A percentile compares a stretch with the other conserved stretches of the same genome.
These are phyloP conservation scores for Periplaneta americana DNA, from an alignment of 1,140 invertebrate species.

Conservation along the genomic window DNA sequence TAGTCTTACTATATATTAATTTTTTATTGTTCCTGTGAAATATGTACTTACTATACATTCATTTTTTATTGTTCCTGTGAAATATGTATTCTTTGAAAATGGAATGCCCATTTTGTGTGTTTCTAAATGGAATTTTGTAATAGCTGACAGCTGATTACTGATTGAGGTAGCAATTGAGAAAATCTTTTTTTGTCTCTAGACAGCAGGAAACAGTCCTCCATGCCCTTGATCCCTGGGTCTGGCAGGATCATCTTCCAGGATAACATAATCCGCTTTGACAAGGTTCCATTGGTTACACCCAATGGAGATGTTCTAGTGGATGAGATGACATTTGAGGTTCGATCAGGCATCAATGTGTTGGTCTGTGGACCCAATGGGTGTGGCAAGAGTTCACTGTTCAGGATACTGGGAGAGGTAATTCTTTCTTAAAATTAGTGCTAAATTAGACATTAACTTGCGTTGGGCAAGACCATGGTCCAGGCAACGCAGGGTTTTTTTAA, in stretches of 20 bases:
- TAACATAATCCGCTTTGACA: conserved; percentile 89
- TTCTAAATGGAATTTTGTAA: no score
- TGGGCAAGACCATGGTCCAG: no score
- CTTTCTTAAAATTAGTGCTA: conserved; percentile 18
- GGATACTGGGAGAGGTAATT: conserved; percentile 86
- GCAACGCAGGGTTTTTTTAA: no score
- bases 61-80: no score
- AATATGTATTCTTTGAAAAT: no score
- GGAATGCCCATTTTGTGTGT: no score
- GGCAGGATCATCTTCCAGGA: conserved; percentile 82
- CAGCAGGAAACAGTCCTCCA: not conserved
- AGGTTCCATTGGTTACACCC: conserved; percentile 91
- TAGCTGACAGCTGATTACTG: no score
- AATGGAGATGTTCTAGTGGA: conserved; percentile 93
- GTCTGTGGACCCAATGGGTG: conserved; percentile 98
- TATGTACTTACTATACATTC: no score
- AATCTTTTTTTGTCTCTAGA: not conserved
- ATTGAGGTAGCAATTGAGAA: no score
- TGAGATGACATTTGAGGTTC: conserved; percentile 86
- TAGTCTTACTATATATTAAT: no score
- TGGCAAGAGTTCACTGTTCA: conserved; percentile 92
- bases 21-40: no score
- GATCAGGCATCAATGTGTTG: conserved; percentile 92
- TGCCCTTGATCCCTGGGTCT: conserved; percentile 53
- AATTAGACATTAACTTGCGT: not conserved